Conservation (phyloP, 37 sponge, comb jelly and placozoan species). For the Theonella swinhoei region DNA sequence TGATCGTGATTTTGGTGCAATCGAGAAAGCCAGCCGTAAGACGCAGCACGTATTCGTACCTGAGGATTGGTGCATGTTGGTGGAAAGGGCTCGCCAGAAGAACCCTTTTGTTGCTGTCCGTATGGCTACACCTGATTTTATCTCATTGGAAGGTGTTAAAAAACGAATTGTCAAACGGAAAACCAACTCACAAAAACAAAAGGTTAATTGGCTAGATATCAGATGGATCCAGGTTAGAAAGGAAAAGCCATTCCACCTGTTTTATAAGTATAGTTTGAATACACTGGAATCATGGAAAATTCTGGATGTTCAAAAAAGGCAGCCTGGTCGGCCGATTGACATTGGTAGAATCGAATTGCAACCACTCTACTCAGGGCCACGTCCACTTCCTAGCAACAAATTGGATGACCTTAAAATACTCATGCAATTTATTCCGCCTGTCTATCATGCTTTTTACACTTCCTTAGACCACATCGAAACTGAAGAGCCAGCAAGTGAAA, state of each 20-base stretch:
- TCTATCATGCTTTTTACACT: slow-evolving; percentile 6
- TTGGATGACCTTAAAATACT: neutral
- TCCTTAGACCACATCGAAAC: neutral
- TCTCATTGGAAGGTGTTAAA: slow-evolving; percentile 12
- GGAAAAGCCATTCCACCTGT: slow-evolving; percentile 5
- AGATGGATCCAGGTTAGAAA: slow-evolving; percentile 35
- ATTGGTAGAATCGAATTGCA: neutral
- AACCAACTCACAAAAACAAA: slow-evolving; percentile 1
- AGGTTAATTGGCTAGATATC: slow-evolving; percentile 40
- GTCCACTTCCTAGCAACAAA: neutral
- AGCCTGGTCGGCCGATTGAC: slow-evolving; percentile 18
- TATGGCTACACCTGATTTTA: slow-evolving; percentile 30
- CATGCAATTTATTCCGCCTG: slow-evolving; percentile 19
- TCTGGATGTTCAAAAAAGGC: slow-evolving; percentile 12
- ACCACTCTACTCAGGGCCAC: neutral
- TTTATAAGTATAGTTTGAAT: slow-evolving; percentile 27
- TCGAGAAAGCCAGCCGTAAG: slow-evolving; percentile 14
- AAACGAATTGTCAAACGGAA: slow-evolving; percentile 19
- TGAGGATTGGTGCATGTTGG: slow-evolving; percentile 25
- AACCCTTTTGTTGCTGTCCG: slow-evolving; percentile 12
- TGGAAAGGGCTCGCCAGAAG: slow-evolving; percentile 1
- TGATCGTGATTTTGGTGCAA: slow-evolving; percentile 28
- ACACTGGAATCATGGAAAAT: slow-evolving; percentile 41
- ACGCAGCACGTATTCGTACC: slow-evolving; percentile 23
- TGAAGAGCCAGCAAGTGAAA: neutral